Evolutionary conservation across 1,140 invertebrate genomes (phyloP), one percentile per base, ranked within the genome.

Genomic region (Neodiprion lecontei): DNA sequence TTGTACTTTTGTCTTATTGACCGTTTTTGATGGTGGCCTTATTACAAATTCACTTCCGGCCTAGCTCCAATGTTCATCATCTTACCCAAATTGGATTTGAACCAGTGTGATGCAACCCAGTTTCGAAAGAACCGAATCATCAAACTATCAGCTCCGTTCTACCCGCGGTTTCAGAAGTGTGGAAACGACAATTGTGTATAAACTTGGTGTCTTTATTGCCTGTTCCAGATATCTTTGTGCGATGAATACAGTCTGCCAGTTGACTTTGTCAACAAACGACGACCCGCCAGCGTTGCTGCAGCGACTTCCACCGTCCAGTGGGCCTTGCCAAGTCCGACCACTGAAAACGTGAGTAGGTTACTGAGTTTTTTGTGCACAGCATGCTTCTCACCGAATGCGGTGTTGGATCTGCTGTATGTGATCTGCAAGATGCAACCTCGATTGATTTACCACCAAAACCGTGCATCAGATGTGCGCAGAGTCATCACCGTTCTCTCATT

Each of bases 181-280:
- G 28, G 5, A 40, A 40, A 40, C 2, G 28, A 5, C 28, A 40
- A 14, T 17, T 61, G 3, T 7, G 9, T 17, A 17, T 61, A 21
- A 21, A 71, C 67, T 74, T 72, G 14, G 70, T 74, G 75, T 75
- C 75, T 67, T 81, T 83, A 79, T 40, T 40, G 28, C 28, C 81
- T 84, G 74, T 92, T 93, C 8, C 90, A 95, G 94, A 91, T 94
- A 76, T 91, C 93, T 68, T 89, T 95, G 75, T 94, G 94, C 85
- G 94, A 94, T 80, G 94, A 95, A 83, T 95, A 95, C 86, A 94
- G 93, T 89, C 88, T 95, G 70, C 94, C 94, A 28, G 92, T 94
- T 76, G 94, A 95, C 83, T 94, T 94, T 85, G 92, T 95, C 76
- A 92, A 90, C 76, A 91, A 92, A 83, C 90, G 89, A 87, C 88